A percentile compares a stretch with the other conserved stretches of the same genome.
These are phyloP conservation scores for Tribolium castaneum DNA, from an alignment of 1,140 invertebrate genomes.

Conservation along the genomic window DNA sequence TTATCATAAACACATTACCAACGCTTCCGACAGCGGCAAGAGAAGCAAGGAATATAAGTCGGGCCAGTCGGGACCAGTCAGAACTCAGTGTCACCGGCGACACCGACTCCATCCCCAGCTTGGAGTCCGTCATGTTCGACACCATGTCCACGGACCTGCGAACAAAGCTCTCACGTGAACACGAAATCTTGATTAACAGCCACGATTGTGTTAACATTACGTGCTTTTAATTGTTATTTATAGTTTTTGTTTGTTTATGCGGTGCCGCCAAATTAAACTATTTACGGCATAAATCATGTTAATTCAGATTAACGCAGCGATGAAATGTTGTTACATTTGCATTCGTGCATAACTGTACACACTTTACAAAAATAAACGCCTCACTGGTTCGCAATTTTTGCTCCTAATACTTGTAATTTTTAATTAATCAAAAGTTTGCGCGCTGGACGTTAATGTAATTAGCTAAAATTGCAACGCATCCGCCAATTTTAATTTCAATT, in stretches of 20 bases:
- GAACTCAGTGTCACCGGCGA: slow-evolving; percentile 74
- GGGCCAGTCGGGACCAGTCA: slow-evolving; percentile 77
- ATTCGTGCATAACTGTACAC: background rate
- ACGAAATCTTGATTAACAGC: slow-evolving; percentile 22
- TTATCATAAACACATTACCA: slow-evolving; percentile 82
- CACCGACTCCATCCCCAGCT: slow-evolving; percentile 54
- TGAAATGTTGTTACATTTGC: background rate
- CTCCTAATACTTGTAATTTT: background rate
- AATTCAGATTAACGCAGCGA: background rate
- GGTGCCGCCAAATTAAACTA: background rate
- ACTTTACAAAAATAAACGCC: no score
- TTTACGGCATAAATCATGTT: background rate
- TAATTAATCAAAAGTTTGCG: background rate
- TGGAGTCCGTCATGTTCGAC: slow-evolving; percentile 52
- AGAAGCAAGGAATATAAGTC: slow-evolving; percentile 74
- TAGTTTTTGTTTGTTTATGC: background rate
- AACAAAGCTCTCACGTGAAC: background rate
- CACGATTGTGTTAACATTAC: background rate
- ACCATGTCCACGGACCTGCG: slow-evolving; percentile 46
- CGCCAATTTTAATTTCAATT: background rate
- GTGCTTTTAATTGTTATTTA: background rate
- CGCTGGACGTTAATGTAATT: background rate
- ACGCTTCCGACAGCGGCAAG: slow-evolving; percentile 76
- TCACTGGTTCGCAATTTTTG: no score
- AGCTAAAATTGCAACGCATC: background rate